Evolutionary conservation across 2,888 invertebrate genomes (phyloP).

Genomic region (Hirtodrosophila alboralis): DNA sequence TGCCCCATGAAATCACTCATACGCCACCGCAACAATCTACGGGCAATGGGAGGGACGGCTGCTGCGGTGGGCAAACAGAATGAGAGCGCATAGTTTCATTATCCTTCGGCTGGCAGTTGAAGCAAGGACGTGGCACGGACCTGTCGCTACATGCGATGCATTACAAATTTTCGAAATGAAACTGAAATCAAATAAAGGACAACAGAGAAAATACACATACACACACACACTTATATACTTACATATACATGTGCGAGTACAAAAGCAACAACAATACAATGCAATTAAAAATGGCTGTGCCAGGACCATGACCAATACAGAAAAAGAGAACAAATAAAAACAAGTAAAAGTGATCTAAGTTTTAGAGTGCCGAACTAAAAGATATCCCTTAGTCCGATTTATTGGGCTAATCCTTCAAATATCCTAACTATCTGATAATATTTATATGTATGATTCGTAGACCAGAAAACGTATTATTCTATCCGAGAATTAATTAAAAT

Average conservation of each 20-base stretch:
- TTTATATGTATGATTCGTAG: no score
- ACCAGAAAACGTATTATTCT: no score
- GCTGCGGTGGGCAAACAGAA: constrained; percentile 56
- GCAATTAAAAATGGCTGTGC: constrained; percentile 74
- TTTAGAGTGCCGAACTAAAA: not conserved
- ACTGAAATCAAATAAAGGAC: constrained; percentile 75
- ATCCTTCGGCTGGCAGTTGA: constrained; percentile 51
- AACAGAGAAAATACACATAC: constrained; percentile 19
- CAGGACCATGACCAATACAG: constrained; percentile 23
- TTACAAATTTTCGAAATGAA: constrained; percentile 78
- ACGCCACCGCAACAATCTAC: constrained; percentile 61
- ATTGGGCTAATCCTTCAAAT: no score
- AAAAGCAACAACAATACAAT: constrained; percentile 65
- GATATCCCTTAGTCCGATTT: no score
- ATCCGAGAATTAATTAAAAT: no score
- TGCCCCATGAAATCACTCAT: constrained; percentile 44
- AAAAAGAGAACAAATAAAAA: constrained; percentile 7
- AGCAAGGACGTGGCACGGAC: constrained; percentile 52
- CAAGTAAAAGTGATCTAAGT: not conserved
- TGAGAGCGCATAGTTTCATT: constrained; percentile 73
- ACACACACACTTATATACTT: constrained; percentile 5
- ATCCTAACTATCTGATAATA: no score
- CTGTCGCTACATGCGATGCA: constrained; percentile 68
- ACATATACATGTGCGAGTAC: constrained; percentile 19
- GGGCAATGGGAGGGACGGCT: not conserved